phyloP scores from a whole-genome alignment of 1,140 invertebrate species.

The Nasonia longicornis region DNA sequence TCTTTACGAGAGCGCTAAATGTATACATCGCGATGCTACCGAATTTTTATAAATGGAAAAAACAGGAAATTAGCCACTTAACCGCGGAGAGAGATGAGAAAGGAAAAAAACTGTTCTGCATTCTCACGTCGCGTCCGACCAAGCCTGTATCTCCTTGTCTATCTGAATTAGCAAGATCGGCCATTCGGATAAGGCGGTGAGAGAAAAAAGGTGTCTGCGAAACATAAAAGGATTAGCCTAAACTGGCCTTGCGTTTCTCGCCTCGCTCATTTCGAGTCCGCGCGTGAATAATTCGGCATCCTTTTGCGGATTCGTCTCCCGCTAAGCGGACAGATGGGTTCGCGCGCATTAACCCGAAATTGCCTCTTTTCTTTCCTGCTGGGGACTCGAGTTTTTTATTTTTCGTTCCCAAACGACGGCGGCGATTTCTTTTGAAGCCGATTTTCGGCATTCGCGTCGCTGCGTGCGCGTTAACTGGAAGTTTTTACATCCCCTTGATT shows the following conservation, averaged over 20 bases:
- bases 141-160: not conserved
- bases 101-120: not conserved
- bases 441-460: too few relatives aligned
- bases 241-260: not conserved
- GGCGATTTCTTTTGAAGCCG: slow-evolving; percentile 7
- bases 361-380: not conserved
- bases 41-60: not conserved
- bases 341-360: not conserved
- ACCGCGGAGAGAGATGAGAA: not conserved
- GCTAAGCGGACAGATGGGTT: slow-evolving; percentile 3
- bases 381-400: not conserved
- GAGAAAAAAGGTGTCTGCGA: not conserved
- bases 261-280: not conserved
- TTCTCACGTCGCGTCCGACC: too few relatives aligned
- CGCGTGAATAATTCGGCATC: slow-evolving; percentile 33
- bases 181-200: not conserved
- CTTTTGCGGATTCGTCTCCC: slow-evolving; percentile 22
- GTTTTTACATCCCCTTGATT: too few relatives aligned
- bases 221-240: not conserved
- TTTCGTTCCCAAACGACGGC: not conserved
- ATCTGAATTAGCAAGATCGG: not conserved
- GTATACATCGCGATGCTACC: too few relatives aligned
- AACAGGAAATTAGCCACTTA: not conserved
- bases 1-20: too few relatives aligned
- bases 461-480: too few relatives aligned